A percentile compares a stretch with the other conserved stretches of the same genome.
These are phyloP conservation scores for Myiagra hebetior DNA, from an alignment of 2,113 vertebrate species.

Conservation along the genomic window DNA sequence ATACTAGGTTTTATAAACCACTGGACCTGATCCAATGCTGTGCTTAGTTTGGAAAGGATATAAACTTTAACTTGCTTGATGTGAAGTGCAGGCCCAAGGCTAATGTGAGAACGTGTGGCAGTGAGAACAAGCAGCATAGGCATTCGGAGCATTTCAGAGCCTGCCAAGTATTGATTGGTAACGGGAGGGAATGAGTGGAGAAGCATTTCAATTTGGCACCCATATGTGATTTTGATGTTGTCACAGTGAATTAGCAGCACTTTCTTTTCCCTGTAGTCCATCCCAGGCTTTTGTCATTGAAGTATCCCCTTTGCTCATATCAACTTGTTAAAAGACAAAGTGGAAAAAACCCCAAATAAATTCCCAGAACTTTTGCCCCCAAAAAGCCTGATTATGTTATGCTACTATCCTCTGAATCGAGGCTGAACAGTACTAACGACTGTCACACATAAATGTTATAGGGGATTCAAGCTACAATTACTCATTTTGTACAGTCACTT, in stretches of 20 bases:
- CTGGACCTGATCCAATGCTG: not conserved
- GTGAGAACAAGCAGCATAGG: not conserved
- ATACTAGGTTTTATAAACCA: not conserved
- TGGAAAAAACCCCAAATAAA: not conserved
- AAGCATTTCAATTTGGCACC: constrained; percentile 47
- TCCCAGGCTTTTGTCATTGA: constrained; percentile 33
- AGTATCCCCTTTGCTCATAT: not conserved
- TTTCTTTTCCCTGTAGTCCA: constrained; percentile 9
- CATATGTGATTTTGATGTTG: constrained; percentile 34
- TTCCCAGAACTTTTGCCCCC: not conserved
- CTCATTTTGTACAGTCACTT: constrained; percentile 50
- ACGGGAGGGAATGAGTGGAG: constrained; percentile 24
- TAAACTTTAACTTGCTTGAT: not conserved
- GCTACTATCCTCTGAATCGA: not conserved
- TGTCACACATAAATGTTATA: not conserved
- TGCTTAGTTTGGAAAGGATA: not conserved
- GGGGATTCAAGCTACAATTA: constrained; percentile 19
- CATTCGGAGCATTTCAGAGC: constrained; percentile 2
- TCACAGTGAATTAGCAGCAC: constrained; percentile 52
- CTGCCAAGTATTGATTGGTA: constrained; percentile 35
- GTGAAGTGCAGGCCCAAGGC: not conserved
- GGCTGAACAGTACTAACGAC: not conserved
- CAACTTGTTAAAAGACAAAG: not conserved
- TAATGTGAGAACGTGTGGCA: not conserved
- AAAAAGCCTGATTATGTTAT: not conserved